phyloP scores from a whole-genome alignment of 2,888 invertebrate species.

The Ophraella communa region DNA sequence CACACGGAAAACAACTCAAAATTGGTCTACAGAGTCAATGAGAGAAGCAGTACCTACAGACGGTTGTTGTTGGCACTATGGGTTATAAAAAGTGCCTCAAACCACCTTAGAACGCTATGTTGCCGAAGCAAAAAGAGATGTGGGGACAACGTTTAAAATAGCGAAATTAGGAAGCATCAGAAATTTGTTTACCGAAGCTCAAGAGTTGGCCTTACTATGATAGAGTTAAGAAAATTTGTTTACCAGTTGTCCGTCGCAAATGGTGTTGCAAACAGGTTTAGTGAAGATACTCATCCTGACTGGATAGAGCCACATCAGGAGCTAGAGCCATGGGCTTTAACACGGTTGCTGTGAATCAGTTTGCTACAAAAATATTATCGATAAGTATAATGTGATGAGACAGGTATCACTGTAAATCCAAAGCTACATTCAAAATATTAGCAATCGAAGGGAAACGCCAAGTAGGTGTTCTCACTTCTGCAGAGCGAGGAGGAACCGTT shows the following conservation, averaged over 20 bases:
- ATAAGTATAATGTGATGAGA: too few relatives aligned
- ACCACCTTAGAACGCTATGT: slow-evolving; percentile 25
- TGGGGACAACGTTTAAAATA: background rate
- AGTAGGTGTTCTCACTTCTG: too few relatives aligned
- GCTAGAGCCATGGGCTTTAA: slow-evolving; percentile 48
- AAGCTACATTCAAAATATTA: too few relatives aligned
- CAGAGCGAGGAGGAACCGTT: too few relatives aligned
- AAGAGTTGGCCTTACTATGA: slow-evolving; percentile 39
- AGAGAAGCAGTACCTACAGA: slow-evolving; percentile 6
- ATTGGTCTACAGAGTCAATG: slow-evolving; percentile 14
- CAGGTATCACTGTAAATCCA: too few relatives aligned
- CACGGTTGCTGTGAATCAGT: slow-evolving; percentile 27
- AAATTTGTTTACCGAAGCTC: slow-evolving; percentile 22
- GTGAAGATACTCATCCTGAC: slow-evolving; percentile 58
- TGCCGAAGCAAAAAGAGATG: slow-evolving; percentile 1
- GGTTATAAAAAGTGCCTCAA: slow-evolving; percentile 19
- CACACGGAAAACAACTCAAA: slow-evolving; percentile 1
- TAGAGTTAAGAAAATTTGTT: slow-evolving; percentile 61
- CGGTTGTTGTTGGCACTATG: slow-evolving; percentile 17
- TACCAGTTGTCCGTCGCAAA: slow-evolving; percentile 64
- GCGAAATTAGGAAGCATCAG: background rate
- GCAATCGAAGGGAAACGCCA: too few relatives aligned
- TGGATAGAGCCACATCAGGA: slow-evolving; percentile 58
- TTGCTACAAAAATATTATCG: slow-evolving; percentile 24
- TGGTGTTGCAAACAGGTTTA: slow-evolving; percentile 55